Evolutionary conservation across 2,888 invertebrate genomes (phyloP).

Genomic region (Epirrhoe tristata): DNA sequence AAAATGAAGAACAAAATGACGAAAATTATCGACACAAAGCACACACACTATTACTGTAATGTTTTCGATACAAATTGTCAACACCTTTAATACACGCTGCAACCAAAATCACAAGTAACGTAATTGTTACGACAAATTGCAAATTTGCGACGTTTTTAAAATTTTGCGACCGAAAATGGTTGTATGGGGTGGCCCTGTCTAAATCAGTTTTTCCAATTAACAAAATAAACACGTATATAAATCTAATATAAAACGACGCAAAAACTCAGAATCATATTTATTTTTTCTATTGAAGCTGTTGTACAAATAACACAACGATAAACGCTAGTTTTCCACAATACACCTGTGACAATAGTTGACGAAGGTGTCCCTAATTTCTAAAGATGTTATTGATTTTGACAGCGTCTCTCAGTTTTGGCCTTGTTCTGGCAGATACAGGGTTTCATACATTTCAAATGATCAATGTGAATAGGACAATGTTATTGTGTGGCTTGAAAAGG

Average conservation of each 20-base stretch:
- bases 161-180: too few species aligned
- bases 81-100: too few species aligned
- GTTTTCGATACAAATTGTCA: too few species aligned
- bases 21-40: too few species aligned
- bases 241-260: background rate
- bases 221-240: background rate
- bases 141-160: too few species aligned
- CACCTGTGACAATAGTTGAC: slow-evolving; percentile 18
- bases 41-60: too few species aligned
- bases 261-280: slow-evolving; percentile 8
- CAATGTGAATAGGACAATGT: slow-evolving; percentile 7
- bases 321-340: slow-evolving; percentile 13
- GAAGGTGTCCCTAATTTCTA: slow-evolving; percentile 31
- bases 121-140: too few species aligned
- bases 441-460: background rate
- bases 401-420: slow-evolving; percentile 8
- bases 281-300: background rate
- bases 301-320: slow-evolving; percentile 7
- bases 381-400: slow-evolving; percentile 23
- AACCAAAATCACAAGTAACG: too few species aligned
- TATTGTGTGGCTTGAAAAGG: slow-evolving; percentile 2
- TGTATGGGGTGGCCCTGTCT: too few species aligned
- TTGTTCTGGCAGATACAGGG: slow-evolving; percentile 1
- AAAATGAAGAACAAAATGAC: too few species aligned
- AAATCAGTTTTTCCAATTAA: too few species aligned